phyloP scores from a whole-genome alignment of 2,888 invertebrate genomes.

The Acanthosepion lycidas region DNA sequence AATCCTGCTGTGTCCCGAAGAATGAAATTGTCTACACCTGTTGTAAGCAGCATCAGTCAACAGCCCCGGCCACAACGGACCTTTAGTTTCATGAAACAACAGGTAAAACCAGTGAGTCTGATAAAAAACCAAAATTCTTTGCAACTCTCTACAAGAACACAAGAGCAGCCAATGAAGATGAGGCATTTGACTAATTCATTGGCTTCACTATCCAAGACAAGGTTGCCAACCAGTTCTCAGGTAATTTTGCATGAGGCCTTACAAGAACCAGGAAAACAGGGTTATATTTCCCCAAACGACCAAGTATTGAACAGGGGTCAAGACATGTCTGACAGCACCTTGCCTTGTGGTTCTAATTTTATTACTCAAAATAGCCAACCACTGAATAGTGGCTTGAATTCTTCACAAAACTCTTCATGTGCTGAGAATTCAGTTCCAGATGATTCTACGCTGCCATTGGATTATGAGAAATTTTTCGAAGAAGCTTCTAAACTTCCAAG shows the following conservation, averaged over 20 bases:
- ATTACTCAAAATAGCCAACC: background rate
- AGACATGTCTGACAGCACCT: no score
- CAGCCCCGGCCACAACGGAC: background rate
- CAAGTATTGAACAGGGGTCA: background rate
- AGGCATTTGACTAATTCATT: background rate
- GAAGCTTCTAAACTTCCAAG: constrained; percentile 37
- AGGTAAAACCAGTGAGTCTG: background rate
- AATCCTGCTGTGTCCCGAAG: background rate
- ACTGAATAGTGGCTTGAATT: background rate
- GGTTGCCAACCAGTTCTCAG: background rate
- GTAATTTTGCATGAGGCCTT: background rate
- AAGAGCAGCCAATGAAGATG: background rate
- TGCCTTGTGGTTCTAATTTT: background rate
- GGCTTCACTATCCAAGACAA: background rate
- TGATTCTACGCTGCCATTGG: background rate
- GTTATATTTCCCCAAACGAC: background rate
- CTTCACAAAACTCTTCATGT: background rate
- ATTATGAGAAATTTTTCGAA: constrained; percentile 37
- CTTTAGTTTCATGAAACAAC: background rate
- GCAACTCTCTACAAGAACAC: background rate
- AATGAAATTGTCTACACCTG: background rate
- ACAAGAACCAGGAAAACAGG: background rate
- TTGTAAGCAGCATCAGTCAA: background rate
- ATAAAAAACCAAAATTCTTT: background rate
- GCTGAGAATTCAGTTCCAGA: background rate